phyloP scores from a whole-genome alignment of 1,140 invertebrate genomes.

The Drosophila ambigua region DNA sequence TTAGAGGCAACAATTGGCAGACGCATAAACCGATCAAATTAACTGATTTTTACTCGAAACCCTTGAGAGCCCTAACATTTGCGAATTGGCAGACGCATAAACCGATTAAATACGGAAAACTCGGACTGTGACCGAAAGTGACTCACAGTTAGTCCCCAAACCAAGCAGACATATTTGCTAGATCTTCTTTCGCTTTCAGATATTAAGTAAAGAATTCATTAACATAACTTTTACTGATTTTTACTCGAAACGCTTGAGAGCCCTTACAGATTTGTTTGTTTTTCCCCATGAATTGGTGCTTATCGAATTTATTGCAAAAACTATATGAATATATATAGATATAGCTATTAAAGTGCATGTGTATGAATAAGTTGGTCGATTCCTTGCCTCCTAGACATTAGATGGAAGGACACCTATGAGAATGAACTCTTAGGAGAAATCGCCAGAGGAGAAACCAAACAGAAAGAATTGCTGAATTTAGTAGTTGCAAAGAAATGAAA shows the following conservation, averaged over 20 bases:
- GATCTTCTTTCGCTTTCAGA: no score
- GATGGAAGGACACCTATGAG: constrained; percentile 11
- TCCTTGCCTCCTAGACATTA: constrained; percentile 39
- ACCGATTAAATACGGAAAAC: no score
- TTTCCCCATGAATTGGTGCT: constrained; percentile 77
- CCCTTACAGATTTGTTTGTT: constrained; percentile 13
- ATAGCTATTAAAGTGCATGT: constrained; percentile 33
- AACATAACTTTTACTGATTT: constrained; percentile 8
- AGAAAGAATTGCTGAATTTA: constrained; percentile 79
- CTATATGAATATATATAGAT: constrained; percentile 29
- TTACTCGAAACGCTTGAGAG: constrained; percentile 22
- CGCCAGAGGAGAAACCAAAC: constrained; percentile 38
- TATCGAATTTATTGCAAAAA: constrained; percentile 79
- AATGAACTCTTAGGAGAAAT: background rate
- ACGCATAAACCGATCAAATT: no score
- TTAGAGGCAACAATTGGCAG: no score
- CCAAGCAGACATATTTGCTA: no score
- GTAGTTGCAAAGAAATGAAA: constrained; percentile 56
- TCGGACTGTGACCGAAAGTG: no score
- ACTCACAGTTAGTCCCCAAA: no score
- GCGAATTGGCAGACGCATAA: no score
- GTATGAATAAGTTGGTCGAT: constrained; percentile 11
- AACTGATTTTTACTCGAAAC: no score
- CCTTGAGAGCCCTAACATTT: no score
- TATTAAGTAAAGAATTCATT: constrained; percentile 1